A percentile compares a stretch with the other conserved stretches of the same genome.
These are phyloP conservation scores for Bubo scandiacus DNA, from an alignment of 2,113 vertebrate genomes.

Conservation along the genomic window DNA sequence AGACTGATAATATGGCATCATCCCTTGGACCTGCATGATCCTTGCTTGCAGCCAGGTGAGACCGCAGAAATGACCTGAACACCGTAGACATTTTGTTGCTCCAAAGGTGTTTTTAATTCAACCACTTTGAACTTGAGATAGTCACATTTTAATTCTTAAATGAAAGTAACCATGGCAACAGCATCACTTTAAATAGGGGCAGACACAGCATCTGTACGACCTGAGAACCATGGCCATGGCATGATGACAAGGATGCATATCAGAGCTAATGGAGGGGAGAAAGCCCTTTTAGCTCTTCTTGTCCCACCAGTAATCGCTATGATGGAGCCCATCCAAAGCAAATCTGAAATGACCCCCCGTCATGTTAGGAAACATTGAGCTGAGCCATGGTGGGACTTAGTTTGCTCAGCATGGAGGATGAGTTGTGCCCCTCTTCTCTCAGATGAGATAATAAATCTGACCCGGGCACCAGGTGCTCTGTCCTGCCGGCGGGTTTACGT, in stretches of 20 bases:
- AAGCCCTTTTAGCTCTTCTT: neutral
- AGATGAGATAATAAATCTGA: neutral
- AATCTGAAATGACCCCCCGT: rapidly evolving
- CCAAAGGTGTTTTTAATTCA: neutral
- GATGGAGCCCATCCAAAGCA: neutral
- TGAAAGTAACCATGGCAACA: rapidly evolving
- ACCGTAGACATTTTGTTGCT: rapidly evolving
- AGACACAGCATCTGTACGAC: neutral
- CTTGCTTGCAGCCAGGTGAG: neutral
- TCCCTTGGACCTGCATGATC: neutral
- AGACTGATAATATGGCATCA: rapidly evolving
- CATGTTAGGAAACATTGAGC: rapidly evolving
- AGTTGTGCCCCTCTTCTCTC: neutral
- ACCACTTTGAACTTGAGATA: too few species aligned
- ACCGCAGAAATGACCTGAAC: neutral
- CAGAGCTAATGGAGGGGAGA: neutral
- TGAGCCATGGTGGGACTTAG: neutral
- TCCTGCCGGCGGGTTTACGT: neutral
- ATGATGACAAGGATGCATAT: rapidly evolving
- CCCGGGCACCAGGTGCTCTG: neutral
- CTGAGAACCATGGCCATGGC: neutral
- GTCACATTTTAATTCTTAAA: neutral
- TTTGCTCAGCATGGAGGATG: neutral
- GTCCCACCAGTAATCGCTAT: neutral
- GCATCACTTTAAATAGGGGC: neutral